Percentiles rank a stretch among this genome's conserved stretches.
Conservation (phyloP, 1,140 invertebrate species). For the Hestina assimilis region DNA sequence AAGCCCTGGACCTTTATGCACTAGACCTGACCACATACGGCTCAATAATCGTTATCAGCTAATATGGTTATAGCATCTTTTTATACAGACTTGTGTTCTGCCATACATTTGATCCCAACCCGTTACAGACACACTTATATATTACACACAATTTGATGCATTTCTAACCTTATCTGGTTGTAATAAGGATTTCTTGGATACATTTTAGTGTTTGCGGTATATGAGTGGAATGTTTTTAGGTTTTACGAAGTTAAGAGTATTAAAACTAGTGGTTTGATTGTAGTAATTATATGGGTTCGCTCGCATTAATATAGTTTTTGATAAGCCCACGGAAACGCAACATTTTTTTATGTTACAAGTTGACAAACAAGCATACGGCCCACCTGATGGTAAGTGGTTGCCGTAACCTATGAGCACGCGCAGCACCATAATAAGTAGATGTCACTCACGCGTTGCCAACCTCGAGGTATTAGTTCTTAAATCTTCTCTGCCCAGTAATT, state of each 20-base stretch:
- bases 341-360: no score
- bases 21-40: constrained; percentile 29
- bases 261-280: constrained; percentile 4
- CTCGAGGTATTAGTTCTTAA: no score
- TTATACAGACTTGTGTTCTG: constrained; percentile 30
- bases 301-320: no score
- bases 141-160: constrained; percentile 4
- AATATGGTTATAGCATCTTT: constrained; percentile 45
- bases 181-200: not conserved
- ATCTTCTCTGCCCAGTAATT: no score
- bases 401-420: no score
- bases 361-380: no score
- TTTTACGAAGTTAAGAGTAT: constrained; percentile 7
- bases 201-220: not conserved
- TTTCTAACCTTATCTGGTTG: constrained; percentile 17
- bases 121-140: constrained; percentile 35
- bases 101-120: constrained; percentile 37
- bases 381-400: no score
- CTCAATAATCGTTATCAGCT: constrained; percentile 37
- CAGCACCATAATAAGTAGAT: no score
- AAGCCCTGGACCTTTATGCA: constrained; percentile 27
- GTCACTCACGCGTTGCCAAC: no score
- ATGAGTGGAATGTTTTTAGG: constrained; percentile 19
- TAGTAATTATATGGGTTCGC: constrained; percentile 1
- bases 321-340: no score